A percentile compares a stretch with the other conserved stretches of the same genome.
Conservation (phyloP, 2,797 vertebrate genomes). For the Nyctibius grandis region DNA sequence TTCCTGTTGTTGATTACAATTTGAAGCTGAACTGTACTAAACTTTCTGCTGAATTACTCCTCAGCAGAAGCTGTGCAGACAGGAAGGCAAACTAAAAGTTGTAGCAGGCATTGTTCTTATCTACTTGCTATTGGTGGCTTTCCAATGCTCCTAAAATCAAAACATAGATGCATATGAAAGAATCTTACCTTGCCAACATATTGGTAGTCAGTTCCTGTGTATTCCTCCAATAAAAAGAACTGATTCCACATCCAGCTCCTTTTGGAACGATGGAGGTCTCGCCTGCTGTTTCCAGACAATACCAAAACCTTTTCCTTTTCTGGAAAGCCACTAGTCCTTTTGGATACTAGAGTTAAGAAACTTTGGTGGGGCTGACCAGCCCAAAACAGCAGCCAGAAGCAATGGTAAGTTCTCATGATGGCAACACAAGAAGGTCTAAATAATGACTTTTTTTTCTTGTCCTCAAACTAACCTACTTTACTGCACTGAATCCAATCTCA, state of each 20-base stretch:
- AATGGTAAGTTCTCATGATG: slow-evolving; percentile 79
- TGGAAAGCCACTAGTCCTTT: slow-evolving; percentile 83
- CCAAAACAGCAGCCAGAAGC: slow-evolving; percentile 77
- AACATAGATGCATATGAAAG: neutral
- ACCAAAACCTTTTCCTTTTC: slow-evolving; percentile 65
- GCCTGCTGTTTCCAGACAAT: slow-evolving; percentile 76
- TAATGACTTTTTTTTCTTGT: slow-evolving; percentile 3
- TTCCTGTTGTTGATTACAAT: neutral
- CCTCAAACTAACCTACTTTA: slow-evolving; percentile 37
- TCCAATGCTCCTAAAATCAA: slow-evolving; percentile 15
- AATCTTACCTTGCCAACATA: slow-evolving; percentile 92
- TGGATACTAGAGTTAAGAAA: slow-evolving; percentile 68
- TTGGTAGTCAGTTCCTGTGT: slow-evolving; percentile 88
- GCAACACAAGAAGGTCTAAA: neutral
- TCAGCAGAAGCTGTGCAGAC: neutral
- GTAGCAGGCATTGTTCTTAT: neutral
- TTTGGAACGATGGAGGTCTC: slow-evolving; percentile 85
- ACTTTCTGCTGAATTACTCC: neutral
- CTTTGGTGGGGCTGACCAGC: slow-evolving; percentile 71
- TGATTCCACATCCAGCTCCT: slow-evolving; percentile 99
- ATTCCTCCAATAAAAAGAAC: slow-evolving; percentile 95
- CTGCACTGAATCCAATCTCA: slow-evolving; percentile 59
- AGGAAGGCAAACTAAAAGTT: neutral
- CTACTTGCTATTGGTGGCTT: neutral
- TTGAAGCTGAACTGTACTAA: slow-evolving; percentile 5